These are phyloP conservation scores for Chloromyia formosa DNA, from an alignment of 2,888 invertebrate species.

Conservation along the genomic window DNA sequence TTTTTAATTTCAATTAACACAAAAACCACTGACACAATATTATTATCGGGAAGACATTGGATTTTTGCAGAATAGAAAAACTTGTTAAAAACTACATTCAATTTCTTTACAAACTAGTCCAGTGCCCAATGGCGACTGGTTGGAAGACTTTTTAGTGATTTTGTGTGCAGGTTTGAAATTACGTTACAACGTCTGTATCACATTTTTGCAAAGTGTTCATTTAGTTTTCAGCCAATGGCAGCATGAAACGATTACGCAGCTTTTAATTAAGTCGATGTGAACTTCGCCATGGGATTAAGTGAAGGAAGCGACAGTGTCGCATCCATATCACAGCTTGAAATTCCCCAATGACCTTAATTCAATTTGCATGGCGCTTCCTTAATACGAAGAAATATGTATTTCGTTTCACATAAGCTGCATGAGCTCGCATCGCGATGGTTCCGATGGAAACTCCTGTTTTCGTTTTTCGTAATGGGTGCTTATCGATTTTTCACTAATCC, in stretches of 20 bases:
- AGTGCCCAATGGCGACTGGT: constrained; percentile 40
- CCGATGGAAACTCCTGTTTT: not conserved
- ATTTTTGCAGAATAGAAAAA: not conserved
- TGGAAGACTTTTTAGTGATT: constrained; percentile 68
- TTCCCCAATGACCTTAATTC: constrained; percentile 1
- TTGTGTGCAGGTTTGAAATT: constrained; percentile 52
- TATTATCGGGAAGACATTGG: constrained; percentile 40
- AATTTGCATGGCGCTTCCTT: not conserved
- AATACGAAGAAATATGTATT: not conserved
- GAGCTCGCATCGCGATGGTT: not conserved
- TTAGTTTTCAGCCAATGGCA: not conserved
- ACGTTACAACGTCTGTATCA: not conserved
- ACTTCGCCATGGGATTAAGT: not conserved
- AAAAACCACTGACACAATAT: constrained; percentile 31
- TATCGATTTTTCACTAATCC: not conserved
- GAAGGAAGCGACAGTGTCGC: not conserved
- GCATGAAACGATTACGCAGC: not conserved
- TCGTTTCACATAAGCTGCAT: no score
- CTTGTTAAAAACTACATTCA: not conserved
- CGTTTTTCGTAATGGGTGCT: not conserved
- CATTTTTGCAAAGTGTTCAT: constrained; percentile 15
- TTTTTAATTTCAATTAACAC: not conserved
- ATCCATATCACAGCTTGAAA: constrained; percentile 3
- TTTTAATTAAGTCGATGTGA: constrained; percentile 16
- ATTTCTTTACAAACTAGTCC: constrained; percentile 36